Conservation (phyloP, 2,797 vertebrate genomes). For the Antennarius maculatus region DNA sequence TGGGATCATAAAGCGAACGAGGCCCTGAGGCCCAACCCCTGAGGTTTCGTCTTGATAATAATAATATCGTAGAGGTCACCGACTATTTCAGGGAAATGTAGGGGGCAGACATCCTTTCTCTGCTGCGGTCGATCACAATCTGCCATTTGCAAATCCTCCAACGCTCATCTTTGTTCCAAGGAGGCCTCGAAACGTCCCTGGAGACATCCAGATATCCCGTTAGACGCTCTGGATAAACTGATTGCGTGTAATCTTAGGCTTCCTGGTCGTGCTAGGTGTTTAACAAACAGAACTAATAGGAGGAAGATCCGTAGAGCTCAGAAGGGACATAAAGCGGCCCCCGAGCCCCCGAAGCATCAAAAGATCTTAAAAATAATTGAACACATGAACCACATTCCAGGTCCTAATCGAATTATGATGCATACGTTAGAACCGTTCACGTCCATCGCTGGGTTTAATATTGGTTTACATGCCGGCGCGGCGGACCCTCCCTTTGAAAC, state of each 20-base stretch:
- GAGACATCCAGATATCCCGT: too few species aligned
- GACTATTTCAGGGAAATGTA: slow-evolving; percentile 15
- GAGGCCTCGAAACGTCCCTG: too few species aligned
- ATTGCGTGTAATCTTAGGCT: slow-evolving; percentile 2
- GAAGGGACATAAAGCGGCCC: neutral
- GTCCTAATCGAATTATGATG: neutral
- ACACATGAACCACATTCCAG: neutral
- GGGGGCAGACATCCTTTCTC: slow-evolving; percentile 16
- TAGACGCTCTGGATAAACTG: neutral
- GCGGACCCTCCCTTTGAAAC: slow-evolving; percentile 9
- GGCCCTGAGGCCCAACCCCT: slow-evolving; percentile 20
- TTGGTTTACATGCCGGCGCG: neutral
- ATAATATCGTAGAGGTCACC: slow-evolving; percentile 40
- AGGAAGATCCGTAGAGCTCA: slow-evolving; percentile 10
- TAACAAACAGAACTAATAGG: slow-evolving; percentile 43
- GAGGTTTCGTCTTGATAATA: slow-evolving; percentile 29
- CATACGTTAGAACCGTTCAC: neutral
- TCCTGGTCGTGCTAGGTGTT: neutral
- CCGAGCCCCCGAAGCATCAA: neutral
- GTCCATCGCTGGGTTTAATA: neutral
- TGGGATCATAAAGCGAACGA: slow-evolving; percentile 32
- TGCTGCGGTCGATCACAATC: neutral
- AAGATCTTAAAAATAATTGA: neutral
- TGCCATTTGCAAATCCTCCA: slow-evolving; percentile 2
- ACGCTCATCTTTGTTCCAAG: neutral